Evolutionary conservation across 1,140 invertebrate genomes (phyloP).

Genomic region (Monomorium pharaonis): DNA sequence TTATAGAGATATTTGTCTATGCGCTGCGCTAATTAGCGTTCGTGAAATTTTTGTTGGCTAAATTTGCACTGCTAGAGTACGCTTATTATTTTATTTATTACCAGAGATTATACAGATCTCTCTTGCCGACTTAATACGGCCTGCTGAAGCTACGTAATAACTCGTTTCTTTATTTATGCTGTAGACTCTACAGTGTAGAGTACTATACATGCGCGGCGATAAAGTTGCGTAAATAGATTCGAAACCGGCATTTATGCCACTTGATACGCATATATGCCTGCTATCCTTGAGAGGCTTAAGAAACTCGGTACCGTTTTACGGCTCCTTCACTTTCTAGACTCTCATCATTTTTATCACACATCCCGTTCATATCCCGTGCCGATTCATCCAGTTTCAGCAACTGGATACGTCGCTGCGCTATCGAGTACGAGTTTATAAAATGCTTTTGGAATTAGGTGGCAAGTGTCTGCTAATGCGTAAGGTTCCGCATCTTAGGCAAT

Average conservation of each 20-base stretch:
- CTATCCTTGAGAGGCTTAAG: slow-evolving; percentile 45
- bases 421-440: neutral
- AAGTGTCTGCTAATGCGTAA: neutral
- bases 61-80: neutral
- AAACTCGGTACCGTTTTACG: slow-evolving; percentile 18
- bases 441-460: neutral
- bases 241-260: slow-evolving; percentile 21
- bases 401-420: neutral
- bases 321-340: slow-evolving; percentile 43
- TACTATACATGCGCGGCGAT: neutral
- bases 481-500: neutral
- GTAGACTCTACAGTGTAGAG: no score
- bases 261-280: slow-evolving; percentile 36
- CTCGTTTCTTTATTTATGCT: slow-evolving; percentile 36
- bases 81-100: neutral
- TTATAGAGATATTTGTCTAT: neutral
- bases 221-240: slow-evolving; percentile 37
- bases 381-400: slow-evolving; percentile 1
- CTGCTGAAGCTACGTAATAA: slow-evolving; percentile 3
- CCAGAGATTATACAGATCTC: neutral
- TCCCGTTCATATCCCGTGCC: neutral
- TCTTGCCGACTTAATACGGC: no score
- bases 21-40: neutral
- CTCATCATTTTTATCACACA: slow-evolving; percentile 28
- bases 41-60: neutral